A percentile compares a stretch with the other conserved stretches of the same genome.
Conservation (phyloP, 2,888 invertebrate genomes). For the Drosophila histrio region DNA sequence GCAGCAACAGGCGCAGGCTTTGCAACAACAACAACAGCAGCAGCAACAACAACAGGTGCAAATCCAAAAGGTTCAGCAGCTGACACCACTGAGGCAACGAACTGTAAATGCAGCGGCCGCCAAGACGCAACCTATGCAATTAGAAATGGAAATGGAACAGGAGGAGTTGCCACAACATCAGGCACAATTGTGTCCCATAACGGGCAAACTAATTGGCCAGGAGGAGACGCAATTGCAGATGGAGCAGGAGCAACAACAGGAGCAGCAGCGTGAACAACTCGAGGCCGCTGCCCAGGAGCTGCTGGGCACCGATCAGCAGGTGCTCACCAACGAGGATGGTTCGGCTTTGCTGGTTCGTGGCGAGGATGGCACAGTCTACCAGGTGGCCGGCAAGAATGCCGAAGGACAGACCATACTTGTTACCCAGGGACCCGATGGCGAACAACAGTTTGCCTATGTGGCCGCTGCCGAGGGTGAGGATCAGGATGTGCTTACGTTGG, state of each 20-base stretch:
- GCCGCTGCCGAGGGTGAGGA: constrained; percentile 87
- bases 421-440: constrained; percentile 90
- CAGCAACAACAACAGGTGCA: constrained; percentile 65
- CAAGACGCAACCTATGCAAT: constrained; percentile 71
- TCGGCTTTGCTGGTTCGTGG: constrained; percentile 91
- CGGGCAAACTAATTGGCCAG: constrained; percentile 86
- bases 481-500: constrained; percentile 84
- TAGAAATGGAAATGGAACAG: constrained; percentile 58
- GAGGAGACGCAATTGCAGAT: constrained; percentile 85
- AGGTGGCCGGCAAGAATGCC: constrained; percentile 92
- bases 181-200: constrained; percentile 88
- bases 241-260: constrained; percentile 76
- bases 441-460: constrained; percentile 89
- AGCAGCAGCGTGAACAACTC: constrained; percentile 74
- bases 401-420: constrained; percentile 91
- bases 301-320: constrained; percentile 81
- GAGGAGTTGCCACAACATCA: constrained; percentile 79
- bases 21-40: constrained; percentile 55
- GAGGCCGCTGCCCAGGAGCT: constrained; percentile 78
- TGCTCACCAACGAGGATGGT: constrained; percentile 86
- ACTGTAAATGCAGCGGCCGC: constrained; percentile 81
- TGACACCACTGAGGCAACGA: constrained; percentile 84
- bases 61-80: constrained; percentile 85
- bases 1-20: constrained; percentile 62
- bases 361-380: constrained; percentile 89